Base-by-base conservation (phyloP, 2,113 vertebrate genomes). In the Misgurnus anguillicaudatus region DNA sequence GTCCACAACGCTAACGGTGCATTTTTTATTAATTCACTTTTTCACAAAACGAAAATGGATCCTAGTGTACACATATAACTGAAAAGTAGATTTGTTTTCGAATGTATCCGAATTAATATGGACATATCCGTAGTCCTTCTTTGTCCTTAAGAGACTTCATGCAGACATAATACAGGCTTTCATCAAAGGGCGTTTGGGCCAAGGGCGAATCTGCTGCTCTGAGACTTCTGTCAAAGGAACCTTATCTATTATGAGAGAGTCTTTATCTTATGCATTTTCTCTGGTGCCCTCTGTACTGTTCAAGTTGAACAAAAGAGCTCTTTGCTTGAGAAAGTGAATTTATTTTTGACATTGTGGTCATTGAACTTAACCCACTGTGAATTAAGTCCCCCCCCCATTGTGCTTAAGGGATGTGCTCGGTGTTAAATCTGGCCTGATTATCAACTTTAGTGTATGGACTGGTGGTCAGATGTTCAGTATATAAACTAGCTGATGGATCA, bases 161-260 rank as follows among this genome's bases (percentile, higher is more conserved):
- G 57, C 77, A 80, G 77, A 68, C 72, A 80, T 72, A 80, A 80
- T 66, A 39, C 39, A 42, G 73, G 61, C 60, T 75, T 80, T 83
- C 75, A 83, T 80, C 71, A 80, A 61, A 82, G 67, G 75, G 55
- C 68, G 24, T 47, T 72, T 73, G 55, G 72, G 72, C 72, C 72
- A 80, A 80, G 71, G 82, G 71, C 71, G 58, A 63, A 77, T 77
- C 76, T 77, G 48, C 42, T 70, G 76, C 78, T 67, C 73, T 42
- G 62, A 65, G 19, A 67, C 73, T 77, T 80, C 71, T 68, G 72
- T 84, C 69, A 84, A 72, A 78, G 73, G 60, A 64, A 69, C 78
- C 73, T 82, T 68, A 80, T 77, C 77, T 76, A 63, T 48, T 70
- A 63, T 38, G 48, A 77, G 73, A 68, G 73, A 48, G 48, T 78